These are phyloP conservation scores for Telmatochromis sp. DNA, from an alignment of 2,113 vertebrate genomes.

Conservation along the genomic window DNA sequence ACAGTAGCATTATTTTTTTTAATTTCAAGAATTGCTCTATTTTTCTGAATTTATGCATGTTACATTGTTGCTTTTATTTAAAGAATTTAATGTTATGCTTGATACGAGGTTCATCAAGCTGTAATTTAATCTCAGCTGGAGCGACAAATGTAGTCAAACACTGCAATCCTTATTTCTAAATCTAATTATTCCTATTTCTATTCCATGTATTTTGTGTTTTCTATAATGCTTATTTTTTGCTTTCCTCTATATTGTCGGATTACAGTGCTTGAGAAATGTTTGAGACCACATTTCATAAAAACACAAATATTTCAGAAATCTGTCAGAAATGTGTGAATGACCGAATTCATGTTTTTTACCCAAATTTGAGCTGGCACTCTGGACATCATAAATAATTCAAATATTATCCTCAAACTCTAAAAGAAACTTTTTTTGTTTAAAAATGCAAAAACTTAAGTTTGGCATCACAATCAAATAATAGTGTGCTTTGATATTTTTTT, in stretches of 20 bases:
- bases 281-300: neutral
- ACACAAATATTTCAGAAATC: neutral
- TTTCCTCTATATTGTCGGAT: neutral
- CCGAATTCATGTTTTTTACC: rapidly evolving
- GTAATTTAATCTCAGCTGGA: neutral
- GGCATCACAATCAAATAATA: neutral
- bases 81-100: neutral
- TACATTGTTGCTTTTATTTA: neutral
- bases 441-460: neutral
- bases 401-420: neutral
- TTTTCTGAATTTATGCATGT: neutral
- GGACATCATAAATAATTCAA: neutral
- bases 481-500: neutral
- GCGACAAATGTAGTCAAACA: neutral
- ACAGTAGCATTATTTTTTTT: neutral
- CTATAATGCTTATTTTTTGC: neutral
- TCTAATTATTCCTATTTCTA: neutral
- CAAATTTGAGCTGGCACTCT: neutral
- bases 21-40: neutral
- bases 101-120: neutral
- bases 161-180: neutral
- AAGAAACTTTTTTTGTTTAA: neutral
- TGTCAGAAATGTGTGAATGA: neutral
- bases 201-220: neutral
- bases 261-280: neutral